These are phyloP conservation scores for Schizopygopsis pylzovi DNA, from an alignment of 2,797 vertebrate species.

Conservation along the genomic window DNA sequence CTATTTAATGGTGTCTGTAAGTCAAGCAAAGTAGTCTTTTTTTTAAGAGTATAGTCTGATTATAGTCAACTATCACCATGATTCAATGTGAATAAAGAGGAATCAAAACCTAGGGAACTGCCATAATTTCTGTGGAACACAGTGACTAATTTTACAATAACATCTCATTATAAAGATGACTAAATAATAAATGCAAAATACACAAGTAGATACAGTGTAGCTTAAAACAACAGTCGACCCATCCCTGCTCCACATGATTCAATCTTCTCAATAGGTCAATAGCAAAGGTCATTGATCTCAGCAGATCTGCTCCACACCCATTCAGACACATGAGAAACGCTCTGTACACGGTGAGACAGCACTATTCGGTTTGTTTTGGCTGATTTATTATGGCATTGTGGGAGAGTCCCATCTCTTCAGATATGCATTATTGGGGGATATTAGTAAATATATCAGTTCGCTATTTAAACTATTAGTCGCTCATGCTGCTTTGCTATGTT, in stretches of 20 bases:
- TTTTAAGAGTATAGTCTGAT: not conserved
- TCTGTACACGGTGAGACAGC: not conserved
- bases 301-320: slow-evolving; percentile 20
- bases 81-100: not conserved
- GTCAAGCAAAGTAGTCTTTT: not conserved
- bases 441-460: not conserved
- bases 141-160: not conserved
- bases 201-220: not conserved
- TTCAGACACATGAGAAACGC: not conserved
- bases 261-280: not conserved
- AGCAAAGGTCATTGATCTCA: slow-evolving; percentile 2
- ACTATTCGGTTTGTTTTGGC: not conserved
- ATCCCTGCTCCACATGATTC: slow-evolving; percentile 2
- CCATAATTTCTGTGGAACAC: not conserved
- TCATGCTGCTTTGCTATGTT: not conserved
- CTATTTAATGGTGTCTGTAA: not conserved
- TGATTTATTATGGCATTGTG: not conserved
- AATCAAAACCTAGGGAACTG: not conserved
- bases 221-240: not conserved
- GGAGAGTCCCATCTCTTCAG: not conserved
- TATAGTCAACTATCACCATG: not conserved
- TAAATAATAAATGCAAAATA: not conserved
- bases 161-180: not conserved
- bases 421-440: not conserved
- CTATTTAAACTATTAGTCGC: not conserved